Conservation (phyloP, 2,797 vertebrate genomes). For the Sebastes reedi region DNA sequence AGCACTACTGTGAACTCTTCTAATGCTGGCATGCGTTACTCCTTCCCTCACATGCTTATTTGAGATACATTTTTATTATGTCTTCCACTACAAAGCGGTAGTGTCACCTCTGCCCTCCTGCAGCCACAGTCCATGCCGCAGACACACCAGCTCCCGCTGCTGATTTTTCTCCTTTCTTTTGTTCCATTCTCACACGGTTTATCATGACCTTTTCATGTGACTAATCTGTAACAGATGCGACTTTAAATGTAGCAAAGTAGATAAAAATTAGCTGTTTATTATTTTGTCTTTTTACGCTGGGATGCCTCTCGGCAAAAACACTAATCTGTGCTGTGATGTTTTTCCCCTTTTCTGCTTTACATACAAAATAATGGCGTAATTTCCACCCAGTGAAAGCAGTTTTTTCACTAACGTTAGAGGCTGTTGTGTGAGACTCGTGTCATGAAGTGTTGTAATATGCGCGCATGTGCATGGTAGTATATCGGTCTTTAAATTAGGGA, state of each 20-base stretch:
- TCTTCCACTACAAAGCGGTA: neutral
- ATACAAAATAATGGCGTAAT: too few relatives aligned
- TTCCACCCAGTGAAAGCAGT: too few relatives aligned
- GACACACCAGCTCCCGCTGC: neutral
- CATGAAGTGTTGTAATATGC: too few relatives aligned
- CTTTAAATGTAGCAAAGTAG: neutral
- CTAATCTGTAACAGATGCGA: neutral
- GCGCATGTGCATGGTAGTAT: too few relatives aligned
- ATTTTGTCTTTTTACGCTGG: neutral
- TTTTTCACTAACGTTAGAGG: too few relatives aligned
- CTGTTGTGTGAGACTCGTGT: too few relatives aligned
- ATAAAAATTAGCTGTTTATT: too few relatives aligned
- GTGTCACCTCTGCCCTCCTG: neutral
- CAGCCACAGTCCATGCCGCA: neutral
- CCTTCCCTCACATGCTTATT: neutral
- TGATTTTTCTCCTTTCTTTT: neutral
- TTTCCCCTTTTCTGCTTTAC: too few relatives aligned
- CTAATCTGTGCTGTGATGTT: too few relatives aligned
- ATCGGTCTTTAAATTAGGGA: too few relatives aligned
- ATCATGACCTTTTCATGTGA: neutral
- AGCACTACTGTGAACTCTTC: neutral
- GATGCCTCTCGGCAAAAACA: neutral
- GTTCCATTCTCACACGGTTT: neutral
- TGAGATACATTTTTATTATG: neutral
- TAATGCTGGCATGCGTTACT: neutral